These are phyloP conservation scores for Oncorhynchus kisutch DNA, from an alignment of 2,113 vertebrate species.

Conservation along the genomic window DNA sequence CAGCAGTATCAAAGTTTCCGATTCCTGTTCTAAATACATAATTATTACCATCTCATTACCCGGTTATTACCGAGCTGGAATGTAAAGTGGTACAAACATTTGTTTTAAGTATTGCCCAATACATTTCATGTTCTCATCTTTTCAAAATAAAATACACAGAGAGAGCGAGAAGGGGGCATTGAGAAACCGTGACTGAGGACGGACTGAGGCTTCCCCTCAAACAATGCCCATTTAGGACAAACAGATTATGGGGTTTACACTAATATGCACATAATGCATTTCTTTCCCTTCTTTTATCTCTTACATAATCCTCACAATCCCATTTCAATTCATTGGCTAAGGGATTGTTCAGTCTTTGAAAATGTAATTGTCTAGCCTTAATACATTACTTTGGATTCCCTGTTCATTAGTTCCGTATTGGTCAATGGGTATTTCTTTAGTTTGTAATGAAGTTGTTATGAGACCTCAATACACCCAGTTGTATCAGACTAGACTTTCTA, in stretches of 20 bases:
- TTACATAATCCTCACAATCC: constrained; percentile 65
- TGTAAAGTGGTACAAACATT: too few relatives aligned
- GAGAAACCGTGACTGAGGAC: constrained; percentile 40
- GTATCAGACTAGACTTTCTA: neutral
- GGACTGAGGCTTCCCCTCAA: constrained; percentile 49
- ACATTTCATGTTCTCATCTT: neutral
- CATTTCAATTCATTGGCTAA: constrained; percentile 63
- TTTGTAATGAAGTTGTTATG: neutral
- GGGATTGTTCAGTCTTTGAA: constrained; percentile 56
- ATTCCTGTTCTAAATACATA: too few relatives aligned
- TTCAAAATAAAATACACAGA: constrained; percentile 7
- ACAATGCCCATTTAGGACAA: constrained; percentile 69
- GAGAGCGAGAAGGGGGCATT: neutral
- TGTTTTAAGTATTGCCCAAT: neutral
- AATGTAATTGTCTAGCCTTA: constrained; percentile 56
- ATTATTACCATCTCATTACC: too few relatives aligned
- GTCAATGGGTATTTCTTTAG: neutral
- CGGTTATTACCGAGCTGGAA: too few relatives aligned
- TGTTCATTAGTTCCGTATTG: constrained; percentile 11
- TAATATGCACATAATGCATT: constrained; percentile 73
- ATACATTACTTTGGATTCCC: constrained; percentile 7
- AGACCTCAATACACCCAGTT: neutral
- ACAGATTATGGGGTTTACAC: constrained; percentile 69
- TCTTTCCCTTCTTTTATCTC: constrained; percentile 60
- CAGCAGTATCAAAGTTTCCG: too few relatives aligned